phyloP scores from a whole-genome alignment of 2,113 vertebrate genomes.

The Sceloporus tristichus region DNA sequence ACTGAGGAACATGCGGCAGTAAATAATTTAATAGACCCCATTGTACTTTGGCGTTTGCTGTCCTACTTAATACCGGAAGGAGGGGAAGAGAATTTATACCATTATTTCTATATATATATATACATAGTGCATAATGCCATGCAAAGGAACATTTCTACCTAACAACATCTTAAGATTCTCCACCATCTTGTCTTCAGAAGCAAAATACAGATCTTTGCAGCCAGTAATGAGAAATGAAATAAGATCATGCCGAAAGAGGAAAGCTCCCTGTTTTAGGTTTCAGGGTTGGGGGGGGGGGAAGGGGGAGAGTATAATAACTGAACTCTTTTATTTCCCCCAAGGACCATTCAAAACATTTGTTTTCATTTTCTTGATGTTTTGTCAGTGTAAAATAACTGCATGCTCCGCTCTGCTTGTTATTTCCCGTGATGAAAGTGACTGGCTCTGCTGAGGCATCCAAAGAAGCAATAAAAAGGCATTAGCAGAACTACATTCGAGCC shows the following conservation, averaged over 20 bases:
- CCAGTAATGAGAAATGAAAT: slow-evolving; percentile 63
- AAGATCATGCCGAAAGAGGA: slow-evolving; percentile 72
- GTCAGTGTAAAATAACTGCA: slow-evolving; percentile 65
- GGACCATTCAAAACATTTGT: slow-evolving; percentile 72
- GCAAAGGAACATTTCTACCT: slow-evolving; percentile 41
- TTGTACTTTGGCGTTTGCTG: slow-evolving; percentile 2
- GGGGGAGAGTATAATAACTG: slow-evolving; percentile 70
- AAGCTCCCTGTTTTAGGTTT: slow-evolving; percentile 68
- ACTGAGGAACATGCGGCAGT: neutral
- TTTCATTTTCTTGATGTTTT: slow-evolving; percentile 78
- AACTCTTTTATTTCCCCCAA: slow-evolving; percentile 67
- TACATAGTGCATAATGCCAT: slow-evolving; percentile 41
- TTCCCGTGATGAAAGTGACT: slow-evolving; percentile 60
- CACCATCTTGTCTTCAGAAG: slow-evolving; percentile 56
- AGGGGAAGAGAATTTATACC: slow-evolving; percentile 51
- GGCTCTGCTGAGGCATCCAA: slow-evolving; percentile 46
- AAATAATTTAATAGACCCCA: neutral
- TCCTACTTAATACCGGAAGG: slow-evolving; percentile 45
- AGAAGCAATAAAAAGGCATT: slow-evolving; percentile 56
- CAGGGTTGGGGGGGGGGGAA: neutral
- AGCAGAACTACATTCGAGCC: neutral
- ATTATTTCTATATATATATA: slow-evolving; percentile 64
- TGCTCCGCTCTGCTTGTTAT: slow-evolving; percentile 59
- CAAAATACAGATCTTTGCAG: slow-evolving; percentile 66
- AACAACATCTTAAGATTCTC: slow-evolving; percentile 62